A percentile compares a stretch with the other conserved stretches of the same genome.
Conservation (phyloP, 2,113 vertebrate genomes). For the Passer domesticus region DNA sequence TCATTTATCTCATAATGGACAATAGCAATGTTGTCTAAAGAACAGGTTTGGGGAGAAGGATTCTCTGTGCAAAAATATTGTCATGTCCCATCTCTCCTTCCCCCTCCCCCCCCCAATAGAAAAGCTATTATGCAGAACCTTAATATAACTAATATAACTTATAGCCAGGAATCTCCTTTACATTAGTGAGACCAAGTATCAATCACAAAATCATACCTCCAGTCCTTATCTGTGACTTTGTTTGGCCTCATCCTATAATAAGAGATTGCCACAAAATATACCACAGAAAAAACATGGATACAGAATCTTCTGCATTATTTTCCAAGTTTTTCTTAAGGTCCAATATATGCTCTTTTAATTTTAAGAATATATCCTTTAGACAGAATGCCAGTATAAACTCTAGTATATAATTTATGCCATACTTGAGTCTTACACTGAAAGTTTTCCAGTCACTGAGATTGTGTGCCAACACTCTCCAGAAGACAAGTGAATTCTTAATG, state of each 20-base stretch:
- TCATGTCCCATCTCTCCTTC: no score
- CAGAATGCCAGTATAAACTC: background rate
- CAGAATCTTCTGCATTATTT: background rate
- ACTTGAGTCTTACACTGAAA: background rate
- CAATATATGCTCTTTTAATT: background rate
- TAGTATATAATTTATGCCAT: background rate
- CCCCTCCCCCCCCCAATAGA: accelerated
- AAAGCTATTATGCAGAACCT: background rate
- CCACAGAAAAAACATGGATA: background rate
- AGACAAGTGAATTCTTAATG: background rate
- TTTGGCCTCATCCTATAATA: background rate
- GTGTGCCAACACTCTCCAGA: background rate
- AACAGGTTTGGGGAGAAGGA: background rate
- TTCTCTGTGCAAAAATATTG: background rate
- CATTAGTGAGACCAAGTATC: background rate
- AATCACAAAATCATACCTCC: background rate
- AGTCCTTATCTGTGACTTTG: background rate
- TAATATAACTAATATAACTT: background rate
- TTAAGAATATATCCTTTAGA: background rate
- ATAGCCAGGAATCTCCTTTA: background rate
- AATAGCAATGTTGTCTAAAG: background rate
- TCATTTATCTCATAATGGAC: background rate
- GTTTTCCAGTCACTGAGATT: background rate
- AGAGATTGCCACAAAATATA: background rate
- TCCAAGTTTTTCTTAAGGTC: background rate